These are phyloP conservation scores for Osmerus eperlanus DNA, from an alignment of 2,113 vertebrate species.

Conservation along the genomic window DNA sequence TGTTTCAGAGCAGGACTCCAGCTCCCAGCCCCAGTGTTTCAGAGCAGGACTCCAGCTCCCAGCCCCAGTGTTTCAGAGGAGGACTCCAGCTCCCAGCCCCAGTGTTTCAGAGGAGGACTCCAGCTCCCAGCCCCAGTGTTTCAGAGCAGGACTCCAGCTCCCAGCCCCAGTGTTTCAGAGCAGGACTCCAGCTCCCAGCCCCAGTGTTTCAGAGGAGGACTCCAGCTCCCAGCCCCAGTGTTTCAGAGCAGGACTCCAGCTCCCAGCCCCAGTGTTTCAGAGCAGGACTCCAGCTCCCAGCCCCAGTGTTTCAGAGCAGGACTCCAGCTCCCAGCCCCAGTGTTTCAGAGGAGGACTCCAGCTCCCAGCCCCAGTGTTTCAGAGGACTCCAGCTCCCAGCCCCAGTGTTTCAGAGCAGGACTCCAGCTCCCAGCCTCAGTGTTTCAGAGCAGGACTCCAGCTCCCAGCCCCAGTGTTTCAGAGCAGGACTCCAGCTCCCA, in stretches of 20 bases:
- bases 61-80: background rate
- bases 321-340: conserved; percentile 31
- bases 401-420: too few relatives aligned
- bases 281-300: too few relatives aligned
- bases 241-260: conserved; percentile 39
- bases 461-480: conserved; percentile 4
- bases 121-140: too few relatives aligned
- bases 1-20: conserved; percentile 48
- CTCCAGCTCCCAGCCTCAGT: too few relatives aligned
- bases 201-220: too few relatives aligned
- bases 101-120: too few relatives aligned
- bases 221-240: too few relatives aligned
- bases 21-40: conserved; percentile 32
- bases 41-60: conserved; percentile 12
- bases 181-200: too few relatives aligned
- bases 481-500: conserved; percentile 30
- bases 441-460: conserved; percentile 42
- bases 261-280: background rate
- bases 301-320: too few relatives aligned
- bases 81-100: too few relatives aligned
- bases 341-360: conserved; percentile 24
- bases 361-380: background rate
- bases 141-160: conserved; percentile 18
- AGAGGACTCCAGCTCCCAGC: too few relatives aligned
- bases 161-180: background rate